Conservation (phyloP, 2,888 invertebrate genomes). For the Rhaphigaster nebulosa region DNA sequence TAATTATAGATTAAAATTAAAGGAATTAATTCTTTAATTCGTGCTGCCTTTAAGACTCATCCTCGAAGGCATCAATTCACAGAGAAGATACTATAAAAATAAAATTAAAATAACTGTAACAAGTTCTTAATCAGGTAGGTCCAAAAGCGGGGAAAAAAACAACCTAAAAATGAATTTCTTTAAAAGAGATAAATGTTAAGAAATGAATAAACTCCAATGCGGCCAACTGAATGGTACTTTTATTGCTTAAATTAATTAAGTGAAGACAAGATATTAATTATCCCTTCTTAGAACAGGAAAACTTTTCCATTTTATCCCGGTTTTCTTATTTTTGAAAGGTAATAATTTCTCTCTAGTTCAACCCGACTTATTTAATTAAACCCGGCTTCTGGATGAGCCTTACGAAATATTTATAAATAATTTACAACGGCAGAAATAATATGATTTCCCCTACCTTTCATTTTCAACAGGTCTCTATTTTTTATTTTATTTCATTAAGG, state of each 20-base stretch:
- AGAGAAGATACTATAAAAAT: neutral
- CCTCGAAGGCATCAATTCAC: neutral
- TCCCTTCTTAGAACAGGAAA: neutral
- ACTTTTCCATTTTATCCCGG: neutral
- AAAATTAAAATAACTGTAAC: neutral
- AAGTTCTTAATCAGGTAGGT: neutral
- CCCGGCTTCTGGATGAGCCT: neutral
- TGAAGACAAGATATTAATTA: neutral
- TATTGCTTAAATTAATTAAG: constrained; percentile 32
- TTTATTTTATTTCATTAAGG: neutral
- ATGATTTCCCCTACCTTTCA: neutral
- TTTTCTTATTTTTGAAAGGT: neutral
- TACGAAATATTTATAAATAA: constrained; percentile 15
- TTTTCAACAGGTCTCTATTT: neutral
- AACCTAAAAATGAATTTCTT: neutral
- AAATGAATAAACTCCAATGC: neutral
- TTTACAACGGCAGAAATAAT: neutral
- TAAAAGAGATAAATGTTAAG: neutral
- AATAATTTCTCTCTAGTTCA: constrained; percentile 1
- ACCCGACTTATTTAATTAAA: neutral
- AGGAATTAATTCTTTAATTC: neutral
- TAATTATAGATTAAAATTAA: too few relatives aligned
- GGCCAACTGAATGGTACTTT: constrained; percentile 3
- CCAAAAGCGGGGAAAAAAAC: neutral
- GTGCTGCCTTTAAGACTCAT: neutral